Conservation (phyloP, 2,113 vertebrate genomes). For the Centropus bengalensis region DNA sequence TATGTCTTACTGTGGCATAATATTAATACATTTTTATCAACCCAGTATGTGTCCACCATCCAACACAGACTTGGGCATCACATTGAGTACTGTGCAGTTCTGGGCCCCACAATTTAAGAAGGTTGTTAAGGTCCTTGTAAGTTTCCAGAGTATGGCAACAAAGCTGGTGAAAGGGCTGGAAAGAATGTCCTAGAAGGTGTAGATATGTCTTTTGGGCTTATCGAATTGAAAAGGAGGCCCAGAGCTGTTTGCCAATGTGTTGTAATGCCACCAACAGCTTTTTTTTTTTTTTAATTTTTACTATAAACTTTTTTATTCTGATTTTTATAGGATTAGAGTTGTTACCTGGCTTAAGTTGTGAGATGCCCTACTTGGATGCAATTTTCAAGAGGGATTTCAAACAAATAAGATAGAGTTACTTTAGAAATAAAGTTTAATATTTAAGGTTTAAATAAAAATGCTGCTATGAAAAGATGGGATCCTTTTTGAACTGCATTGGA, state of each 20-base stretch:
- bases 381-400: not conserved
- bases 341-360: not conserved
- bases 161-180: no score
- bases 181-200: no score
- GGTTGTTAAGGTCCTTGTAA: no score
- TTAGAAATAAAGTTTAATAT: not conserved
- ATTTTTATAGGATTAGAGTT: not conserved
- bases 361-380: not conserved
- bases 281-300: not conserved
- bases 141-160: no score
- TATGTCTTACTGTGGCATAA: not conserved
- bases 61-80: not conserved
- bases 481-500: not conserved
- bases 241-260: not conserved
- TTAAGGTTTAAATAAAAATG: not conserved
- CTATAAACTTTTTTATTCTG: not conserved
- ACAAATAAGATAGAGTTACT: not conserved
- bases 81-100: no score
- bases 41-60: not conserved
- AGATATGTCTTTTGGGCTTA: no score
- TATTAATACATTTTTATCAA: slow-evolving; percentile 13
- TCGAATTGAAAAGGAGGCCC: no score
- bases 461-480: not conserved
- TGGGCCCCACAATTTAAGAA: no score
- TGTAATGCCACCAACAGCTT: not conserved